Evolutionary conservation across 2,113 vertebrate genomes (phyloP).

Genomic region (Cyanoliseus patagonus): DNA sequence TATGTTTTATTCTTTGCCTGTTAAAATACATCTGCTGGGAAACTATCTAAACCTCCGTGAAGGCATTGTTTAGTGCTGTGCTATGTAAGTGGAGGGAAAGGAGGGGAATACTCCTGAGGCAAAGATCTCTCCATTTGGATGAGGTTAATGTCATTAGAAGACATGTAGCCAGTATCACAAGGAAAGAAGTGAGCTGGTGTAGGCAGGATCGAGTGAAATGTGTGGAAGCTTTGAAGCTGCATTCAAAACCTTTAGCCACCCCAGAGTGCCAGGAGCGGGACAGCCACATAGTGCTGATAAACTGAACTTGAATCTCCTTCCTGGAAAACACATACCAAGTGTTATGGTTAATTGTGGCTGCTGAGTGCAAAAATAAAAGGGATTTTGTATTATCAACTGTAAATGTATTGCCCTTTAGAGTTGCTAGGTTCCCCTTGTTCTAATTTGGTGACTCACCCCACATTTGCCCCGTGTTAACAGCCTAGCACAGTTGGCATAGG

Average conservation of each 20-base stretch:
- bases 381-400: conserved; percentile 48
- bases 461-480: conserved; percentile 1
- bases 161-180: not conserved
- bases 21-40: not conserved
- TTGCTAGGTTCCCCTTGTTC: conserved; percentile 44
- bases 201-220: not conserved
- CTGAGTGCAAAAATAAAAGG: conserved; percentile 42
- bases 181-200: not conserved
- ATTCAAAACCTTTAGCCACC: not conserved
- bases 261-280: not conserved
- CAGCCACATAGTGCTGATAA: not conserved
- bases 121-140: not conserved
- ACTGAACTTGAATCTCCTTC: not conserved
- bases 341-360: not conserved
- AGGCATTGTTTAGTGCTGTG: not conserved
- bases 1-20: not conserved
- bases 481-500: not conserved
- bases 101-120: not conserved
- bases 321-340: not conserved
- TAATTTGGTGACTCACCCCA: conserved; percentile 21
- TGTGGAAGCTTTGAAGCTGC: not conserved
- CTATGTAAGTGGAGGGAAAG: not conserved
- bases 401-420: conserved; percentile 46
- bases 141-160: not conserved
- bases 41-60: not conserved